phyloP scores from a whole-genome alignment of 2,797 vertebrate genomes.

The Helarctos malayanus region DNA sequence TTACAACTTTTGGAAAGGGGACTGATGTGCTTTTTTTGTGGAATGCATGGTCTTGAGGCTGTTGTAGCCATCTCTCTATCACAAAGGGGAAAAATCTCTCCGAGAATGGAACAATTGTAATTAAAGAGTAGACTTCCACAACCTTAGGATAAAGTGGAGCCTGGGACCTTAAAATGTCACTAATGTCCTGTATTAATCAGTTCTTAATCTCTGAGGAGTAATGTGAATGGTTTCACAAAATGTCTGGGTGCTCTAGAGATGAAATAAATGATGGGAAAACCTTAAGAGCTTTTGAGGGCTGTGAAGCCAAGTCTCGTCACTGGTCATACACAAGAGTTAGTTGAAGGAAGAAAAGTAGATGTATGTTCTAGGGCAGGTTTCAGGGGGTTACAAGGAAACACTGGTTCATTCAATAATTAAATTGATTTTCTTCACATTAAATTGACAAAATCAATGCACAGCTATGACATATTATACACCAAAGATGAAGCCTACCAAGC shows the following conservation, averaged over 20 bases:
- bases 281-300: not conserved
- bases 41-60: not conserved
- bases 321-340: not conserved
- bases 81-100: not conserved
- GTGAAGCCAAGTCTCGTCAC: not conserved
- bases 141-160: not conserved
- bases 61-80: not conserved
- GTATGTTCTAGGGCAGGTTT: not conserved
- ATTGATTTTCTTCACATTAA: not conserved
- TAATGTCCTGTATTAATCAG: not conserved
- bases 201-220: not conserved
- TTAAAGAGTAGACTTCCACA: slow-evolving; percentile 17
- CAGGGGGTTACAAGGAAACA: not conserved
- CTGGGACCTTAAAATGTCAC: not conserved
- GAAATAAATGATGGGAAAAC: not conserved
- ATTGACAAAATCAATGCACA: not conserved
- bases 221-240: slow-evolving; percentile 28
- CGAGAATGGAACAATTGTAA: not conserved
- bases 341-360: not conserved
- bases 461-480: not conserved
- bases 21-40: not conserved
- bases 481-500: not conserved
- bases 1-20: not conserved
- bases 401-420: not conserved
- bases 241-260: not conserved